Percentiles rank a stretch among this genome's conserved stretches.
phyloP scores from a whole-genome alignment of 2,888 invertebrate species.

The Torymus texanus region DNA sequence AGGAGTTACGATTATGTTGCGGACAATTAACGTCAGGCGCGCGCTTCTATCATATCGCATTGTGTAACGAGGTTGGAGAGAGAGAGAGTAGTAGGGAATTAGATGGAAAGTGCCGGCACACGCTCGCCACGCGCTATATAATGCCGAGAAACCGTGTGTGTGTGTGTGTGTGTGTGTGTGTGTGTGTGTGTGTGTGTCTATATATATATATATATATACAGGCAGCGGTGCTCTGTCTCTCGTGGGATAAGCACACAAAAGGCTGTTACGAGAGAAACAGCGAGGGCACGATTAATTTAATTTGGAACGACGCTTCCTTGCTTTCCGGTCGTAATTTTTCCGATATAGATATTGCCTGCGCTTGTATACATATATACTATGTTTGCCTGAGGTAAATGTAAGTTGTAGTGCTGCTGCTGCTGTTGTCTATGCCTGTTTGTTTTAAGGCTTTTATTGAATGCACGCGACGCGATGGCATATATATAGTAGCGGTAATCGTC shows the following conservation, averaged over 20 bases:
- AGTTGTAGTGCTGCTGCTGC: neutral
- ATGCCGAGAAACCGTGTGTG: conserved; percentile 13
- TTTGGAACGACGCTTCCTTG: conserved; percentile 57
- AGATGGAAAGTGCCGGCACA: conserved; percentile 47
- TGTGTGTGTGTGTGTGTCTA: neutral
- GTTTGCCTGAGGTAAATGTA: conserved; percentile 20
- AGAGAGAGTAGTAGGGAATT: conserved; percentile 6
- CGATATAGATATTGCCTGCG: neutral
- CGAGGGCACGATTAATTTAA: conserved; percentile 65
- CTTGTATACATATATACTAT: neutral
- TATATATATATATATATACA: conserved; percentile 13
- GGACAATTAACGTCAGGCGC: conserved; percentile 46
- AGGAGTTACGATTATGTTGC: conserved; percentile 51
- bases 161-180: neutral
- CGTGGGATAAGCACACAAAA: conserved; percentile 69
- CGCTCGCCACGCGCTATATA: conserved; percentile 35
- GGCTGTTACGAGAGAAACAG: conserved; percentile 55
- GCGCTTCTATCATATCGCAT: conserved; percentile 31
- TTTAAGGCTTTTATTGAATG: conserved; percentile 3
- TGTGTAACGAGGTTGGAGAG: conserved; percentile 29
- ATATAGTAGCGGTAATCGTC: neutral
- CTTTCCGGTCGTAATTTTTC: conserved; percentile 36
- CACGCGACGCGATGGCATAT: neutral
- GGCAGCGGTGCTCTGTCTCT: conserved; percentile 11
- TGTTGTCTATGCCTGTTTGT: neutral